These are phyloP conservation scores for Bolinopsis microptera DNA, from an alignment of 37 sponge, comb jelly and placozoan genomes.

Conservation along the genomic window DNA sequence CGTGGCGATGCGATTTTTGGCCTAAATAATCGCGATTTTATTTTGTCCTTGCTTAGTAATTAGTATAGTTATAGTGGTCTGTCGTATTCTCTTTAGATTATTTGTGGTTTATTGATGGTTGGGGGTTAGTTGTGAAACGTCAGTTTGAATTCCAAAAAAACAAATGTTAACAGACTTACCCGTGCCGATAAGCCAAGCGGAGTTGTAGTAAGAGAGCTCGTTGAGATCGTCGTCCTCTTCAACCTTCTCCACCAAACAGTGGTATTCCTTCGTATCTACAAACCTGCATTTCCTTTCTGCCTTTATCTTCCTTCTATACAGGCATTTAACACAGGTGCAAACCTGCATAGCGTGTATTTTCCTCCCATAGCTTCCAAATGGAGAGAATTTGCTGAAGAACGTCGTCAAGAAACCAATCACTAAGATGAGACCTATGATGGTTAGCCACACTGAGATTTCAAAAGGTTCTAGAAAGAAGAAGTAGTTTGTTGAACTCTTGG, in stretches of 20 bases:
- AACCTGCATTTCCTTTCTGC: not conserved
- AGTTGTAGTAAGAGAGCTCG: not conserved
- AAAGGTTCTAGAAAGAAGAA: slow-evolving; percentile 40
- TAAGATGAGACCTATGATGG: not conserved
- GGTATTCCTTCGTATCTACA: not conserved
- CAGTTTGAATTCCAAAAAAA: too few relatives aligned
- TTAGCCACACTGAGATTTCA: slow-evolving; percentile 14
- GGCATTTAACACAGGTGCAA: not conserved
- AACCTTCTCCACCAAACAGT: not conserved
- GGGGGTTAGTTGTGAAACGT: too few relatives aligned
- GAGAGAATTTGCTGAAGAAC: slow-evolving; percentile 21
- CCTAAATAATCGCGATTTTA: too few relatives aligned
- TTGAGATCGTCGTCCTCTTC: not conserved
- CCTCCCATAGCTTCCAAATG: slow-evolving; percentile 5
- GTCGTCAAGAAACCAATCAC: not conserved
- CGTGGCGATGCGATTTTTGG: too few relatives aligned
- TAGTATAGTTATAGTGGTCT: too few relatives aligned
- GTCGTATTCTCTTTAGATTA: too few relatives aligned
- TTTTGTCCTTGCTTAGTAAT: too few relatives aligned
- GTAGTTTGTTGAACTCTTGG: not conserved
- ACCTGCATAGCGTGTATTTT: slow-evolving; percentile 20
- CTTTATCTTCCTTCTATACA: not conserved
- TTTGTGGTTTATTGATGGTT: too few relatives aligned
- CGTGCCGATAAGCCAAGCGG: not conserved
- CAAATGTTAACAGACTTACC: too few relatives aligned